A percentile compares a stretch with the other conserved stretches of the same genome.
Evolutionary conservation across 1,140 invertebrate species (phyloP).

Genomic region (Lordiphosa stackelbergi): DNA sequence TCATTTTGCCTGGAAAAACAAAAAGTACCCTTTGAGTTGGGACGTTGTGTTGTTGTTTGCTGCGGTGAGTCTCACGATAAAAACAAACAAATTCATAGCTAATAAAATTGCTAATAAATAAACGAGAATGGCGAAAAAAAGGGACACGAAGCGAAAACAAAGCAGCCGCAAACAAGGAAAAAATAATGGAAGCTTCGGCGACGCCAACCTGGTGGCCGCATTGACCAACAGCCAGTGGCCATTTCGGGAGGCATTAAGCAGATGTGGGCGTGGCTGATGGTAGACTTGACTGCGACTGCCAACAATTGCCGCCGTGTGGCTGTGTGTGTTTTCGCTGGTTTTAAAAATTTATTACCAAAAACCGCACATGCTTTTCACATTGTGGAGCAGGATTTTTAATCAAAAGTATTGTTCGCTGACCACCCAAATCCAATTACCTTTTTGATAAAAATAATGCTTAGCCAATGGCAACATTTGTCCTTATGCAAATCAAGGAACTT

Average conservation of each 20-base stretch:
- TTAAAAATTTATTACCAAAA: conserved; percentile 58
- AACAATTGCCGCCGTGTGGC: conserved; percentile 37
- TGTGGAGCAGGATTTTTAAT: conserved; percentile 52
- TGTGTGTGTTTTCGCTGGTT: conserved; percentile 39
- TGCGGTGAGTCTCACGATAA: conserved; percentile 60
- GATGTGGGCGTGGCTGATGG: conserved; percentile 34
- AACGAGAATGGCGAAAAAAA: conserved; percentile 73
- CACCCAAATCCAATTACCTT: conserved; percentile 61
- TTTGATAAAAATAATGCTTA: conserved; percentile 50
- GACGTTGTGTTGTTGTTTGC: conserved; percentile 28
- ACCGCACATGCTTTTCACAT: conserved; percentile 44
- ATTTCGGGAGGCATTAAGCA: conserved; percentile 46
- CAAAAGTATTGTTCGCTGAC: conserved; percentile 41
- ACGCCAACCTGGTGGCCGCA: conserved; percentile 69
- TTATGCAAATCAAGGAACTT: conserved; percentile 67
- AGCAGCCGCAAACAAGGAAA: conserved; percentile 55
- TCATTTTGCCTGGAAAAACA: conserved; percentile 56
- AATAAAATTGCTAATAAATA: conserved; percentile 76
- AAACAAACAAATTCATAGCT: conserved; percentile 76
- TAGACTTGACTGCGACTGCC: conserved; percentile 22
- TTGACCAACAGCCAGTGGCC: conserved; percentile 66
- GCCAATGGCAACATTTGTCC: conserved; percentile 54
- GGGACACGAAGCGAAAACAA: conserved; percentile 66
- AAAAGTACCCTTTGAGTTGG: conserved; percentile 49
- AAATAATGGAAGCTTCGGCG: conserved; percentile 53